Evolutionary conservation across 2,888 invertebrate genomes (phyloP), one percentile per base, ranked within the genome.

Genomic region (Arrhopalites spinosus): DNA sequence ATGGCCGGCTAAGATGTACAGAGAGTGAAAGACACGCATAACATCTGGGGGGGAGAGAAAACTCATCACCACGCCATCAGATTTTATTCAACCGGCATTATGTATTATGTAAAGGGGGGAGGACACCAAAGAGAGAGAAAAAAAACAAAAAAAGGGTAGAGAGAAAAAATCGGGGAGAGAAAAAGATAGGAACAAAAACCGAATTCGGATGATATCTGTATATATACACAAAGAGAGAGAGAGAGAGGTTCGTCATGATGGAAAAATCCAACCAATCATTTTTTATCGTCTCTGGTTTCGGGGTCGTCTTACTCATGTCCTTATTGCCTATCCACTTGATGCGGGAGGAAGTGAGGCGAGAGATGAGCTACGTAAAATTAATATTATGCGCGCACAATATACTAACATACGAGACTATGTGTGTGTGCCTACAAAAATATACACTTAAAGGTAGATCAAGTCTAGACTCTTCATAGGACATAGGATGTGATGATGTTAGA

Each of bases 261-360:
- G 72, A 72, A 72, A 64, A 63, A 63, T 72, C 72, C 63, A 72
- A 72, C 72, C 72, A 72, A 72, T 72, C 72, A 72, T 72, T 72
- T 72, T 72, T 72, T 72, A 72, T 72, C 50, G 63, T 53, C 45
- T 45, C 45, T 66, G 66, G 59, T 59, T 27, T 66, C 66, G 43
- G 45, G 30, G 64, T 59, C 59, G 59, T 59, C 59, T 66, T 43
- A 45, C 43, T 66, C 30, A n/a, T n/a, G 25, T 59, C 20, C 11
- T 23, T 2, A 59, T 23, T 53, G 7, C 23, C 53, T 53, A 5
- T 53, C 53, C 23, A n/a, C 53, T 53, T 53, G 53, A 53, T 3
- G 5, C 7, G 5, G 53, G 36, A 11, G 36, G 36, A 36, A 36
- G 36, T 7, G 36, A 36, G 36, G 11, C 36, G 36, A 11, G 36